Base-by-base conservation (phyloP, 2,797 vertebrate genomes). In the Telmatherina bonti region DNA sequence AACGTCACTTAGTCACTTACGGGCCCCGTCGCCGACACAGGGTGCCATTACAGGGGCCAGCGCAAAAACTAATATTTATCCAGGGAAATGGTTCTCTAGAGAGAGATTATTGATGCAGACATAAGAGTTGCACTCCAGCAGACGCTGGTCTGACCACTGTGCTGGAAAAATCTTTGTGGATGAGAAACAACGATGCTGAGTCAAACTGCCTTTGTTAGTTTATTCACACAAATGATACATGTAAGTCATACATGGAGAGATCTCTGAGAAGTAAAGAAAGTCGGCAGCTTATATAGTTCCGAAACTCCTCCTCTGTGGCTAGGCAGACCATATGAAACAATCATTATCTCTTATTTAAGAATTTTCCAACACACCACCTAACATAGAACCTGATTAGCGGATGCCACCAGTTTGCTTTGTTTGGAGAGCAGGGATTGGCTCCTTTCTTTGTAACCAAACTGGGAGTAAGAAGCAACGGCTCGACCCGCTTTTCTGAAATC, bases 1-100 rank as follows among this genome's bases (percentile, higher is more conserved):
- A 93, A 83, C 87, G 90, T 92, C 91, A 88, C 91, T 92, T 91
- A 90, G 91, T 91, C 91, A 88, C 91, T 92, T 91, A 90, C 66
- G 60, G 83, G 85, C 78, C 83, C 83, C 3, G 70, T 84, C 67
- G 83, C 88, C 88, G 80, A 85, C 86, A 85, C 87, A 77, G 75
- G 84, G 87, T 75, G 85, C 90, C 89, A 92, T 92, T 91, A 90
- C 84, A 78, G 88, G 79, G 90, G 87, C 89, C 88, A 85, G 83
- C 78, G 75, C 85, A 90, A 92, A 91, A 91, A 92, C 88, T 89
- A 93, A 92, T 93, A 91, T 93, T 92, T 92, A 93, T 91, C 89
- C 89, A 91, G 84, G 82, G 83, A 89, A 93, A 94, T 91, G 91
- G 81, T 89, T 89, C 93, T 91, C 87, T 78, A 74, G 87, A 89